Evolutionary conservation across 2,113 vertebrate genomes (phyloP).

Genomic region (Uropsilus gracilis): DNA sequence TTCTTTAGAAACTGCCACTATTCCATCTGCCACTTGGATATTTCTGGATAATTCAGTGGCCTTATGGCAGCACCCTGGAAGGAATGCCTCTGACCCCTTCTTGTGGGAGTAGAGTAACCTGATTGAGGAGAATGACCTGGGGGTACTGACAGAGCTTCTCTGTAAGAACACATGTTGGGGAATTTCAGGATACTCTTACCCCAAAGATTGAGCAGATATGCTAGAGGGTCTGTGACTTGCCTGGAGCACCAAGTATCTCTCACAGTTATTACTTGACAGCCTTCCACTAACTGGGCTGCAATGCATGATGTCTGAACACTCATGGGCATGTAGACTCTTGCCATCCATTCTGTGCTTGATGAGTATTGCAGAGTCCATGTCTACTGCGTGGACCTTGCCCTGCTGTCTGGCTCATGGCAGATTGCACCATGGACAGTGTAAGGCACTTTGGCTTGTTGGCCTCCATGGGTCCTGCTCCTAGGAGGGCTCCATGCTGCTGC

Average conservation of each 20-base stretch:
- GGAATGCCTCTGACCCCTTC: not conserved
- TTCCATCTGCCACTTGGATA: not conserved
- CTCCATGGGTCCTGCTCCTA: not conserved
- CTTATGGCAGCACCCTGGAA: not conserved
- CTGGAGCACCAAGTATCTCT: not conserved
- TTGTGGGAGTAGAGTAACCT: not conserved
- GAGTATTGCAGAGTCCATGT: not conserved
- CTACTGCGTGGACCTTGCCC: not conserved
- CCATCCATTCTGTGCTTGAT: not conserved
- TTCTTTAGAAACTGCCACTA: not conserved
- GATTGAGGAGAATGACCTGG: not conserved
- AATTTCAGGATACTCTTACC: not conserved
- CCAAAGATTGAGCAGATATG: not conserved
- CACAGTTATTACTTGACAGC: not conserved
- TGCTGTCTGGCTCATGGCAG: not conserved
- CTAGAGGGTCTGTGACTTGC: not conserved
- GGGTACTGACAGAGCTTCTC: not conserved
- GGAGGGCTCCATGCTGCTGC: not conserved
- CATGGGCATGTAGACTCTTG: too few species aligned
- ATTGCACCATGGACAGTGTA: not conserved
- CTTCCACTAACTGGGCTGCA: too few species aligned
- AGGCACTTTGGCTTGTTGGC: not conserved
- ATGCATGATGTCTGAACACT: too few species aligned
- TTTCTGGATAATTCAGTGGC: not conserved
- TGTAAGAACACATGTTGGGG: not conserved